A percentile compares a stretch with the other conserved stretches of the same genome.
Evolutionary conservation across 2,888 invertebrate genomes (phyloP).

Genomic region (Ormyrus rosae): DNA sequence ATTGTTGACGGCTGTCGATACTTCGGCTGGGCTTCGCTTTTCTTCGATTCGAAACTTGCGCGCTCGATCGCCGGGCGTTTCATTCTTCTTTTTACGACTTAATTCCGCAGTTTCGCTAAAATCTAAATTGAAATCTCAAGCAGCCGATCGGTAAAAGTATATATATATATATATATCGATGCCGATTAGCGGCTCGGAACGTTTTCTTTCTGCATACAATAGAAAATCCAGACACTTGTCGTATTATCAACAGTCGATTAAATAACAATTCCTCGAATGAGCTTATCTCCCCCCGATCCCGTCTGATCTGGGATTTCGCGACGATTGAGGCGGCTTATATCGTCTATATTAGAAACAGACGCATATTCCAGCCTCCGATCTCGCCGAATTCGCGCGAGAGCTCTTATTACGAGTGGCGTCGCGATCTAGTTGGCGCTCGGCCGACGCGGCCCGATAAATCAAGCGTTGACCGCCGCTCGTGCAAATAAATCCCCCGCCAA

Average conservation of each 20-base stretch:
- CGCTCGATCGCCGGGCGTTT: no score
- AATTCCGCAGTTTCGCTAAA: no score
- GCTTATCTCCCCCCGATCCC: no score
- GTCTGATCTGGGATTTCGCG: no score
- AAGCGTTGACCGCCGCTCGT: neutral
- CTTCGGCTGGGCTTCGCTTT: no score
- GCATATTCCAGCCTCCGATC: neutral
- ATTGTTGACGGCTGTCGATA: no score
- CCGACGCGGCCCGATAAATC: conserved; percentile 22
- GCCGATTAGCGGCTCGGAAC: no score
- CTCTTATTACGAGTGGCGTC: neutral
- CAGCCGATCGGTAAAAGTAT: neutral
- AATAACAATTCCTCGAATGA: conserved; percentile 12
- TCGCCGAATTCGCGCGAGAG: neutral
- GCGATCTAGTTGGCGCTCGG: conserved; percentile 33
- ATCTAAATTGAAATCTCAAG: neutral
- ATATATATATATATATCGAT: neutral
- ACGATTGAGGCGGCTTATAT: neutral
- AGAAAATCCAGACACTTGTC: neutral
- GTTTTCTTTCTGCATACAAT: neutral
- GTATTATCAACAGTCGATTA: neutral
- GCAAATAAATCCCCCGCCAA: conserved; percentile 10
- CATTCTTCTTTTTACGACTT: no score
- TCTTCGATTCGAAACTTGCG: no score
- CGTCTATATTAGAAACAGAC: neutral